Conservation (phyloP, 2,797 vertebrate genomes). For the Loris lydekkerianus region DNA sequence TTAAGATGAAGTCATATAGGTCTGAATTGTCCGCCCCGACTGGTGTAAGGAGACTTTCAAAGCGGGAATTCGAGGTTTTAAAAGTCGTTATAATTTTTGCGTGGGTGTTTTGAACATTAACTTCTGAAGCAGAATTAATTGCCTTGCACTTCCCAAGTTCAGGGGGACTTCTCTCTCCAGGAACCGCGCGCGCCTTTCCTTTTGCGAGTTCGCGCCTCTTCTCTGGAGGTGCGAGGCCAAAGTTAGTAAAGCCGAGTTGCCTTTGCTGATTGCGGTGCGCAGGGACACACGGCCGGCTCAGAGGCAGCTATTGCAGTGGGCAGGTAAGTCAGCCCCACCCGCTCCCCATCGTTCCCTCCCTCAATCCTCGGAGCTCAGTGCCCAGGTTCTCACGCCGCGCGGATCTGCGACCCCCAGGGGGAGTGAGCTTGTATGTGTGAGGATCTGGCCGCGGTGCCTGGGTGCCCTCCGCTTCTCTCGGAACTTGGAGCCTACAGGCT, state of each 20-base stretch:
- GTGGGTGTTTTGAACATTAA: constrained; percentile 77
- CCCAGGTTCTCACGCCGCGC: not conserved
- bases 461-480: not conserved
- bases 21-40: constrained; percentile 77
- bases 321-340: constrained; percentile 85
- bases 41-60: constrained; percentile 68
- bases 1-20: constrained; percentile 69
- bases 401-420: not conserved
- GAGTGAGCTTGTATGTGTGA: not conserved
- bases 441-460: not conserved
- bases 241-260: constrained; percentile 74
- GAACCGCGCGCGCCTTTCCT: constrained; percentile 71
- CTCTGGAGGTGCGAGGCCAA: constrained; percentile 79
- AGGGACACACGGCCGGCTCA: constrained; percentile 64
- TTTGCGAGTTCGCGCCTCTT: constrained; percentile 78
- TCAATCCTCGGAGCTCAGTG: not conserved
- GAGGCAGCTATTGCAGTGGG: constrained; percentile 71
- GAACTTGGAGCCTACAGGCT: constrained; percentile 35
- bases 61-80: constrained; percentile 71
- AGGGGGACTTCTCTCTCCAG: constrained; percentile 75
- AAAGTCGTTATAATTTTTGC: constrained; percentile 63
- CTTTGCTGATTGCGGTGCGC: constrained; percentile 73
- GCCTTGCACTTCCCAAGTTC: constrained; percentile 84
- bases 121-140: constrained; percentile 75
- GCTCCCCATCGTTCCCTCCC: not conserved